Evolutionary conservation across 2,888 invertebrate species (phyloP), one percentile per base, ranked within the genome.

Genomic region (Callinectes sapidus): DNA sequence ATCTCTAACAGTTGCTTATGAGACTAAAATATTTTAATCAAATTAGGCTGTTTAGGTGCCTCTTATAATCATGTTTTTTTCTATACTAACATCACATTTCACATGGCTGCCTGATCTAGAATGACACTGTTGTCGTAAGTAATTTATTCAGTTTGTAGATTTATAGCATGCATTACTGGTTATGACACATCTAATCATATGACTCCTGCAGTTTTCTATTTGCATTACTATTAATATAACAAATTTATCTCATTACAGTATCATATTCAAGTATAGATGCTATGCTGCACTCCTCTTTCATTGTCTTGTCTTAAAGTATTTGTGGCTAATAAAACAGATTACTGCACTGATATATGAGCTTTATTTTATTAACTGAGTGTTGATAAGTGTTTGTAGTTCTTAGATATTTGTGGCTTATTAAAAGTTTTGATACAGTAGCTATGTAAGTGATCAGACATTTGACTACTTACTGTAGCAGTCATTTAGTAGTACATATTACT

Each of bases 91-190:
- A 86, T 66, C 39, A n/a, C 14, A 35, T 23, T 66, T 32, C n/a
- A n/a, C 39, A 13, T 89, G 89, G 89, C 89, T 66, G 32, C 8
- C 35, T 35, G 39, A 66, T 66, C 10, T 48, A 89, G 89, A 89
- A 89, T 89, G 89, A 89, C 89, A 89, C 89, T 28, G 32, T 23
- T 23, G 61, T 89, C 23, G 89, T 89, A 35, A 89, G 89, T 89
- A 89, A 66, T 35, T 55, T 10, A 61, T 35, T 61, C 71, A 13
- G 71, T 28, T 71, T 28, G 71, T 71, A 28, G 71, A 71, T 71
- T 71, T n/a, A 3, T 35, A 5, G 87, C 87, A 87, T 87, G 48
- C 18, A 18, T 35, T 35, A 87, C 48, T 18, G 18, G 39, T 39
- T 39, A 42, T 35, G 39, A 32, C 18, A n/a, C 28, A 48, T 16